Evolutionary conservation across 53 echinoderm and acorn worm genomes (phyloP), one percentile per base, ranked within the genome.

Genomic region (Zoroaster sp.): DNA sequence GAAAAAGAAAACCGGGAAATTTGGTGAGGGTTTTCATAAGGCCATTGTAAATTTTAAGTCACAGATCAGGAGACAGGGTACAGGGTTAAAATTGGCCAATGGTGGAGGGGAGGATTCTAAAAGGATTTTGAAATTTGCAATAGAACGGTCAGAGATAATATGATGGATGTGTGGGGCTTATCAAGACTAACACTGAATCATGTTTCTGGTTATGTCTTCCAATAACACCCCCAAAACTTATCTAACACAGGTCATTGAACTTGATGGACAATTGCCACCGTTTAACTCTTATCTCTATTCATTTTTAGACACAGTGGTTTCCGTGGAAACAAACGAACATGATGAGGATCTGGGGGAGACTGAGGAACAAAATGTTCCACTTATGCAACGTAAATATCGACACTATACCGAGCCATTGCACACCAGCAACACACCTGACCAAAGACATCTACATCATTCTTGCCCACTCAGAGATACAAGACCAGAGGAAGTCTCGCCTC

Each of bases 311-410:
- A 85, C 85, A 9, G 53, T 85, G 85, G 85, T 67, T 34, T 85
- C 85, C 52, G 69, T 79, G 31, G 78, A 89, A 43, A 52, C 71
- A 17, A 90, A 93, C 28, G 87, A 30, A 49, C 78, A 92, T 10
- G 94, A 94, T 43, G 93, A 93, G 7, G 93, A 92, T 0, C n/a
- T n/a, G n/a, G 90, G 78, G 21, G 94, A 94, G 33, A 87, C 66
- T 14, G 94, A 92, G 3, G 95, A 89, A n/a, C 71, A 47, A 31
- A 35, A 85, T 14, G 92, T 88, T 20, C 94, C 94, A 0, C 91
- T 94, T 78, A 88, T 94, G 53, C 88, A 88, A 8, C 83, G 86
- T 9, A 85, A 86, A 47, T 85, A 90, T 38, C 40, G 83, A 66
- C 90, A 90, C 49, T 90, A 85, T 65, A 93, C 82, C 66, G 88